Base-by-base conservation (phyloP, 2,113 vertebrate genomes). In the Brevimyrus niger region DNA sequence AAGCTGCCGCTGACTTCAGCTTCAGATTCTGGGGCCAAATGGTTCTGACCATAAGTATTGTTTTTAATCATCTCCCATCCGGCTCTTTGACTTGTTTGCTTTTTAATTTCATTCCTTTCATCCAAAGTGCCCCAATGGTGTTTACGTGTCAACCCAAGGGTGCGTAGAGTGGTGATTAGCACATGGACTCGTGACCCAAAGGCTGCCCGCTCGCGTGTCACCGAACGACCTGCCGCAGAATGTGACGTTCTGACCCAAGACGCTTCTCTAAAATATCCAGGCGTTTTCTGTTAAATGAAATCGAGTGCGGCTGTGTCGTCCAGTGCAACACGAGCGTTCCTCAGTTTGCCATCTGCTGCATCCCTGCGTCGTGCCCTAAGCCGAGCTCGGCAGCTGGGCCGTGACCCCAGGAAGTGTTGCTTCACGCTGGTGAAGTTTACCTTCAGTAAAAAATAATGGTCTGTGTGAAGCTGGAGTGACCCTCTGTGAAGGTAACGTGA, bases 91-190 rank as follows among this genome's bases (percentile, higher is more conserved):
- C 73, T 69, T 88, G 58, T 87, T 53, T 87, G 15, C 87, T 31
- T 69, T 31, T 80, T 44, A 84, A 84, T 84, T 89, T 53, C 31
- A 87, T 38, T 83, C 48, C 23, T 42, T 35, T 53, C 4, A 82
- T 83, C 88, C 69, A 89, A 88, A 89, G 15, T 27, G 47, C 48
- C 73, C 50, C 50, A 17, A 35, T 83, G 50, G 88, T 11, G 50
- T 55, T 86, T 53, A 80, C 73, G 73, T 80, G 73, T 80, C 73
- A 42, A 17, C 73, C 35, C 73, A 35, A 80, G 73, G 13, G 13
- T 80, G 73, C 4, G 35, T 42, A 80, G 13, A 80, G 73, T 42
- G 35, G 35, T 80, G 73, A 38, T 80, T 80, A 80, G 73, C 6
- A 5, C 35, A 7, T 19, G 31, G 31, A 76, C 27, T 76, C 69